A percentile compares a stretch with the other conserved stretches of the same genome.
Evolutionary conservation across 2,113 vertebrate genomes (phyloP).

Genomic region (Myxocyprinus asiaticus): DNA sequence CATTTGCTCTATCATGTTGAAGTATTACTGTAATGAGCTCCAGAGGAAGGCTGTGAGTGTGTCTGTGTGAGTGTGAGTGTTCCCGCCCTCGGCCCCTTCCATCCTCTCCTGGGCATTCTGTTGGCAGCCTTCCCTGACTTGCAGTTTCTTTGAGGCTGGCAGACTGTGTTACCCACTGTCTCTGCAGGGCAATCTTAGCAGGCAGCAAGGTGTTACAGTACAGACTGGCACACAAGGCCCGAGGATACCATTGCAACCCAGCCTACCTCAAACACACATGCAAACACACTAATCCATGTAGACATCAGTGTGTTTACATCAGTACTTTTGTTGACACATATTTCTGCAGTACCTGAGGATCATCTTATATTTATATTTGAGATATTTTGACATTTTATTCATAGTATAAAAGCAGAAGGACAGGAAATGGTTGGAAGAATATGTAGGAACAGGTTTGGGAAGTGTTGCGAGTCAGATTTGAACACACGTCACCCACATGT

Average conservation of each 20-base stretch:
- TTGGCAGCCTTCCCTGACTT: constrained; percentile 88
- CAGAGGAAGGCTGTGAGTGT: constrained; percentile 5
- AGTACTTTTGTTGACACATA: constrained; percentile 28
- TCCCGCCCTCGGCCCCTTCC: constrained; percentile 56
- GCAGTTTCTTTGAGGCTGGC: constrained; percentile 85
- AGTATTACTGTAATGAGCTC: constrained; percentile 23
- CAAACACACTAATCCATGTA: constrained; percentile 32
- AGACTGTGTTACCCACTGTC: constrained; percentile 84
- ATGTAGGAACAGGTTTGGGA: too few species aligned
- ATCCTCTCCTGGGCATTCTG: constrained; percentile 84
- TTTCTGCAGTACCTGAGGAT: background rate
- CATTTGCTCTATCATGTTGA: constrained; percentile 32
- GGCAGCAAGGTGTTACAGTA: constrained; percentile 91
- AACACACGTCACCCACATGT: too few species aligned
- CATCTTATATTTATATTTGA: background rate
- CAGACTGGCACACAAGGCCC: constrained; percentile 85
- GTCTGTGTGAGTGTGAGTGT: background rate
- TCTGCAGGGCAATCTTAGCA: constrained; percentile 94
- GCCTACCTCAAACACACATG: constrained; percentile 36
- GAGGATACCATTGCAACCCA: constrained; percentile 77
- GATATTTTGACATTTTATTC: background rate
- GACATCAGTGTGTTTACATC: constrained; percentile 6
- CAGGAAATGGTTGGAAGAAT: too few species aligned
- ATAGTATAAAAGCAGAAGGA: too few species aligned
- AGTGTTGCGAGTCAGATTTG: too few species aligned